Percentiles rank a stretch among this genome's conserved stretches.
phyloP scores from a whole-genome alignment of 2,797 vertebrate species.

The Tragopan temminckii region DNA sequence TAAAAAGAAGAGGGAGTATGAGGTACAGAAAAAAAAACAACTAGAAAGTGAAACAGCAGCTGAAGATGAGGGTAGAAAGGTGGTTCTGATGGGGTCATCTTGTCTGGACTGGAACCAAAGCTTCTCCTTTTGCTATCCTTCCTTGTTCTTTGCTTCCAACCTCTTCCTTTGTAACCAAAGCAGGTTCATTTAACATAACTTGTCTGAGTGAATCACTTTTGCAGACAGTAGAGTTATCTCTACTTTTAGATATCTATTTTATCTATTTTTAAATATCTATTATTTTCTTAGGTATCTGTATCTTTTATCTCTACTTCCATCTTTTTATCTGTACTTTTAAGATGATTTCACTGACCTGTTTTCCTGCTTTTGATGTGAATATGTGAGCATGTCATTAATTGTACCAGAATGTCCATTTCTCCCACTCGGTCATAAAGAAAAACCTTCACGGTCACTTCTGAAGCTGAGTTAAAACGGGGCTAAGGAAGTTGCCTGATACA shows the following conservation, averaged over 20 bases:
- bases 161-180: not conserved
- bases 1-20: not conserved
- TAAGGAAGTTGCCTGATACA: not conserved
- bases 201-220: not conserved
- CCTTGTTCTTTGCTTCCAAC: not conserved
- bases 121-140: not conserved
- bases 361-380: not conserved
- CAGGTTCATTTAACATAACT: not conserved
- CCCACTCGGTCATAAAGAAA: not conserved
- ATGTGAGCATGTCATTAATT: not conserved
- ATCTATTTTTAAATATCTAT: too few species aligned
- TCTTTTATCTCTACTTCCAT: too few species aligned
- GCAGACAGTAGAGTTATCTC: not conserved
- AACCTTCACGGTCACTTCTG: not conserved
- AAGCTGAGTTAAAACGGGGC: not conserved
- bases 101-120: not conserved
- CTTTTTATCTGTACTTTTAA: not conserved
- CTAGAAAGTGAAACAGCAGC: not conserved
- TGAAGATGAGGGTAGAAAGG: not conserved
- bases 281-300: too few species aligned
- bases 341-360: accelerated
- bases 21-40: not conserved
- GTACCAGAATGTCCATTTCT: not conserved
- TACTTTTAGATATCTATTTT: not conserved
- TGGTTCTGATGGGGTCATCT: not conserved